These are phyloP conservation scores for Toxotes chatareus DNA, from an alignment of 2,113 vertebrate species.

Conservation along the genomic window DNA sequence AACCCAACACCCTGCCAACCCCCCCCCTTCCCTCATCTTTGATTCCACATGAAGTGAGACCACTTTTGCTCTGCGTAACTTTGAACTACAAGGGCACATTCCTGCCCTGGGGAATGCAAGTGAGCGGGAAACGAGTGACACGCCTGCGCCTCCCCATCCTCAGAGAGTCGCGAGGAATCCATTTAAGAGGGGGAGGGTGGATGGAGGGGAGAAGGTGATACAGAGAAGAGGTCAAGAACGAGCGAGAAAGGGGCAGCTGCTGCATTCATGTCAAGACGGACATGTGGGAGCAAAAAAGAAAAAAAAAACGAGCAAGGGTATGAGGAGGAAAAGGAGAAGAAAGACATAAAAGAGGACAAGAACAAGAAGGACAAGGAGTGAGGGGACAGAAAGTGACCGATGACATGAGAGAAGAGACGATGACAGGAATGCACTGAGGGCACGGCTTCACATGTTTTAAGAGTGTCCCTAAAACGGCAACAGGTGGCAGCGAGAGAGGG, in stretches of 20 bases:
- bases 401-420: slow-evolving; percentile 17
- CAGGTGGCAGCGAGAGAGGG: slow-evolving; percentile 60
- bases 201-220: not conserved
- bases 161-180: slow-evolving; percentile 42
- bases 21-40: not conserved
- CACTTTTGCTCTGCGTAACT: slow-evolving; percentile 41
- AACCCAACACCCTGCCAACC: not conserved
- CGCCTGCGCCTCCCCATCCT: slow-evolving; percentile 51
- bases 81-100: slow-evolving; percentile 66
- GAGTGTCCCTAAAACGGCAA: slow-evolving; percentile 45
- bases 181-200: slow-evolving; percentile 6
- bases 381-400: slow-evolving; percentile 22
- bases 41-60: slow-evolving; percentile 34
- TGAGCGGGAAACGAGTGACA: slow-evolving; percentile 42
- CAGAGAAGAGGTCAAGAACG: slow-evolving; percentile 40
- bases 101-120: slow-evolving; percentile 57
- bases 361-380: slow-evolving; percentile 1
- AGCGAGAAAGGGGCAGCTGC: slow-evolving; percentile 63
- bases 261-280: slow-evolving; percentile 31
- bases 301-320: not conserved
- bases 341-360: slow-evolving; percentile 30
- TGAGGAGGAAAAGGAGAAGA: slow-evolving; percentile 21
- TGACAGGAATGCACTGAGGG: not conserved
- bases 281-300: slow-evolving; percentile 33
- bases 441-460: not conserved